Percentiles rank a stretch among this genome's conserved stretches.
These are phyloP conservation scores for Pandemis corylana DNA, from an alignment of 2,888 invertebrate species.

Conservation along the genomic window DNA sequence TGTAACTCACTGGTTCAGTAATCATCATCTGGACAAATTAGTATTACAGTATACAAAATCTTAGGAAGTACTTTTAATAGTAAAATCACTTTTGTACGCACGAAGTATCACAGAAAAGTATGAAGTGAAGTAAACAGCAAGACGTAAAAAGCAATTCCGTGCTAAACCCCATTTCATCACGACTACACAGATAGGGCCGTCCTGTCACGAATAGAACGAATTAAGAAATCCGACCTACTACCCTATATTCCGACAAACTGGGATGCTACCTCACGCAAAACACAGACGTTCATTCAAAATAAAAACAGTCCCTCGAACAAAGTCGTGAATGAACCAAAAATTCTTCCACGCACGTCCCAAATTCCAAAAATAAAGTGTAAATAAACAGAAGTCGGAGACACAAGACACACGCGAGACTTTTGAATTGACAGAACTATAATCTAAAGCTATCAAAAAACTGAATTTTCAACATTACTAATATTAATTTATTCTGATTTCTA, in stretches of 20 bases:
- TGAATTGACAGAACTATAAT: not conserved
- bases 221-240: constrained; percentile 42
- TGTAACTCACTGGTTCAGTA: too few species aligned
- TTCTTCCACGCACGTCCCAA: not conserved
- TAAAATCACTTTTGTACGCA: not conserved
- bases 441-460: not conserved
- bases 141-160: not conserved
- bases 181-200: constrained; percentile 6
- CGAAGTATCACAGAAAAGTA: not conserved
- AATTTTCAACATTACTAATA: not conserved
- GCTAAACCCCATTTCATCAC: not conserved
- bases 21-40: too few species aligned
- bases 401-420: not conserved
- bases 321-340: constrained; percentile 14
- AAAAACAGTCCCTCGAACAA: constrained; percentile 10
- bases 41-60: too few species aligned
- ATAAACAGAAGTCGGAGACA: constrained; percentile 6
- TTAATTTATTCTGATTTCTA: too few species aligned
- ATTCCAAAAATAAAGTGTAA: constrained; percentile 13
- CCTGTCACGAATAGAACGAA: constrained; percentile 28
- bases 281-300: constrained; percentile 1
- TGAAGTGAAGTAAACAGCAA: not conserved
- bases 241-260: constrained; percentile 36
- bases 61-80: not conserved
- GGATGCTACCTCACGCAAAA: constrained; percentile 20